Base-by-base conservation (phyloP, 2,797 vertebrate species). In the Girardinus metallicus region DNA sequence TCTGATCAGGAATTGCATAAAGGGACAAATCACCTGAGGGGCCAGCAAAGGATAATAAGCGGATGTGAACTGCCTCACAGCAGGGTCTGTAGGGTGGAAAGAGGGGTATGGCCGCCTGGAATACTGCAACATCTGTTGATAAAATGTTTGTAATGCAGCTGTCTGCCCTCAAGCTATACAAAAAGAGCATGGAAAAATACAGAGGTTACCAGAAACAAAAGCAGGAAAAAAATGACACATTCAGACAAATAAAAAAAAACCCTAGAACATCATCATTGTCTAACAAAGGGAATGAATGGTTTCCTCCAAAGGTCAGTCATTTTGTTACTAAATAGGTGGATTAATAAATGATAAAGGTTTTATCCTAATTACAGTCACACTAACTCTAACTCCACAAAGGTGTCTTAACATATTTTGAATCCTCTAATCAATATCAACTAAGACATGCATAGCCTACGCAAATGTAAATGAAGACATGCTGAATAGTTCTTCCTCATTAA, bases 401-500 rank as follows among this genome's bases (percentile, higher is more conserved):
- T 91, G 91, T 86, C 79, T 86, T 79, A 60, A 75, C 87, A 84
- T 74, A 78, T 87, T 62, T 78, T 84, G 88, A 1, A 9, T 79
- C 78, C 77, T 64, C 84, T 83, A 91, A 94, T 82, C 83, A 93
- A 94, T 92, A 94, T 93, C 87, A 83, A 76, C 81, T 80, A 78
- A 23, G 49, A 81, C 47, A 88, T 66, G 81, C 76, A 83, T 75
- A 78, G 21, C 8, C 18, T 77, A 83, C 73, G 89, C 80, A 81
- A 73, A 83, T 53, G 80, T 73, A 83, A 91, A 92, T 82, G 81
- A 89, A 85, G 87, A 88, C 85, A 80, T 80, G 79, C 91, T 87
- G 83, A 88, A 88, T 91, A 88, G 79, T 92, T 94, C 90, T 84
- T 84, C 89, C 87, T 92, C 91, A 92, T 94, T 92, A 94, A 91